A percentile compares a stretch with the other conserved stretches of the same genome.
Evolutionary conservation across 1,140 invertebrate species (phyloP).

Genomic region (Diorhabda elongata): DNA sequence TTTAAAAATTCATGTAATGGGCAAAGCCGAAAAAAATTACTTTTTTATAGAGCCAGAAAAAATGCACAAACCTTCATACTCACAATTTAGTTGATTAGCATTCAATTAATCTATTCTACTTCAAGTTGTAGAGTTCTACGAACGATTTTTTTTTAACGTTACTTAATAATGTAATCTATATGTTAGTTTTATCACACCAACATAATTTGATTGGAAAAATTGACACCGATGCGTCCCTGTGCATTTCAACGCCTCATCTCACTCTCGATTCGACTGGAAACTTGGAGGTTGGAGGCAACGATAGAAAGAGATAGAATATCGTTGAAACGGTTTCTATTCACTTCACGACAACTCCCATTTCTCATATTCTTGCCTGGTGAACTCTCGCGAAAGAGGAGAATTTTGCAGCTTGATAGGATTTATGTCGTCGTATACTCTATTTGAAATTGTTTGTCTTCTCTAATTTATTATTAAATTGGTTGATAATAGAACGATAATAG

Average conservation of each 20-base stretch:
- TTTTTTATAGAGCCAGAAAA: too few species aligned
- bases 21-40: too few species aligned
- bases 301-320: constrained; percentile 5
- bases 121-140: too few species aligned
- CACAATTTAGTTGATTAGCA: too few species aligned
- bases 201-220: too few species aligned
- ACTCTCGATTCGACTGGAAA: constrained; percentile 27
- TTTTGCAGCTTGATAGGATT: constrained; percentile 1
- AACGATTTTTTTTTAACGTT: too few species aligned
- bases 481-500: background rate
- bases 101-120: too few species aligned
- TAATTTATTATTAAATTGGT: background rate
- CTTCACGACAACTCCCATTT: constrained; percentile 28
- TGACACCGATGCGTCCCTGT: background rate
- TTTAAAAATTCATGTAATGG: too few species aligned
- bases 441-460: background rate
- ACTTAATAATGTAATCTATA: too few species aligned
- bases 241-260: constrained; percentile 7
- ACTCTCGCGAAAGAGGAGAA: constrained; percentile 14
- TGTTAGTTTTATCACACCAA: too few species aligned
- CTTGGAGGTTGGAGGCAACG: constrained; percentile 13
- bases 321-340: constrained; percentile 35
- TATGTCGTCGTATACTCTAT: background rate
- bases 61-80: too few species aligned
- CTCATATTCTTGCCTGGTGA: constrained; percentile 12